Conservation (phyloP, 2,888 invertebrate genomes). For the Ophion obscuratus region DNA sequence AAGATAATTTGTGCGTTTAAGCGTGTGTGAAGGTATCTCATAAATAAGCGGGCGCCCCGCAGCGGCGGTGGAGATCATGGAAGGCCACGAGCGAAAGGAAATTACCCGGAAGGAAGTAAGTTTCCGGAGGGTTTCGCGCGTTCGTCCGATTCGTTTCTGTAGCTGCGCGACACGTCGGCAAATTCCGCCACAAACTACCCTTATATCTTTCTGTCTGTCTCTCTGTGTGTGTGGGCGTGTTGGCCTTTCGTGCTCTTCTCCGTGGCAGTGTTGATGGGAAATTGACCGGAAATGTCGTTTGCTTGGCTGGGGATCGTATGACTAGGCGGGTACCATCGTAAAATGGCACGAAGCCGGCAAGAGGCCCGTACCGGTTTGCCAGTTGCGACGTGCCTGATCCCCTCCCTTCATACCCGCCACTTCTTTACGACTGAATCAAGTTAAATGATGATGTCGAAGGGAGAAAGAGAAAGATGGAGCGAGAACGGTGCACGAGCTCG, state of each 20-base stretch:
- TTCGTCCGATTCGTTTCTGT: slow-evolving; percentile 59
- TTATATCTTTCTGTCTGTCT: neutral
- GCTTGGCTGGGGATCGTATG: slow-evolving; percentile 38
- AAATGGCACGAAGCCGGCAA: slow-evolving; percentile 2
- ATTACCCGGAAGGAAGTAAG: slow-evolving; percentile 66
- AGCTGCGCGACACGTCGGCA: slow-evolving; percentile 53
- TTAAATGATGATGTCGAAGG: neutral
- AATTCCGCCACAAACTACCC: slow-evolving; percentile 54
- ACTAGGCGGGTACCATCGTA: slow-evolving; percentile 8
- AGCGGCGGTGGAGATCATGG: slow-evolving; percentile 29
- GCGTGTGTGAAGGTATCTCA: slow-evolving; percentile 47
- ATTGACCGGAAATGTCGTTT: slow-evolving; percentile 69
- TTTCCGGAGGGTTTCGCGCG: slow-evolving; percentile 54
- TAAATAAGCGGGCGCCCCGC: slow-evolving; percentile 46
- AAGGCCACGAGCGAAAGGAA: slow-evolving; percentile 57
- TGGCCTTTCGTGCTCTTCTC: slow-evolving; percentile 48
- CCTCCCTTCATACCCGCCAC: neutral
- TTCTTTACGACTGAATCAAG: neutral
- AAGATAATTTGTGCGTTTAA: slow-evolving; percentile 44
- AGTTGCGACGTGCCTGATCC: neutral
- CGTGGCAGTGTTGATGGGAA: slow-evolving; percentile 53
- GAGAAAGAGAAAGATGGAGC: neutral
- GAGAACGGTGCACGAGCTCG: neutral
- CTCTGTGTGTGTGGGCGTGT: neutral
- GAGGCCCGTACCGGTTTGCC: neutral